These are phyloP conservation scores for Rhadinocentrus ornatus DNA, from an alignment of 2,797 vertebrate genomes.

Conservation along the genomic window DNA sequence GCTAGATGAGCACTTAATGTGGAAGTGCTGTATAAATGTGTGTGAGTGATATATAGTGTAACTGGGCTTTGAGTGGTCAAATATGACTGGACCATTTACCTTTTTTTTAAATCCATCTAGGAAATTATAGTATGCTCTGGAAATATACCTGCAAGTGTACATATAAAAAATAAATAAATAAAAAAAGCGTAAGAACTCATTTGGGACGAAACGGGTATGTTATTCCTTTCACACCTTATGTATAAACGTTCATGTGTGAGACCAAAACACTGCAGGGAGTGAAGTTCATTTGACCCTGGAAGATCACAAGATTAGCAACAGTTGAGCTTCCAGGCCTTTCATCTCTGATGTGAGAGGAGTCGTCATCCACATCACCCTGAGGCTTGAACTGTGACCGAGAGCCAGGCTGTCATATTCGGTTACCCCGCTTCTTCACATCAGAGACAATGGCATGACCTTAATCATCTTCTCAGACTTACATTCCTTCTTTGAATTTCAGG, in stretches of 20 bases:
- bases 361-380: conserved; percentile 29
- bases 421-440: conserved; percentile 35
- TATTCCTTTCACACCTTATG: background rate
- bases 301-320: conserved; percentile 38
- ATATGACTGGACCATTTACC: too few relatives aligned
- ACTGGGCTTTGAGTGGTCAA: too few relatives aligned
- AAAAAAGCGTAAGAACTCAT: background rate
- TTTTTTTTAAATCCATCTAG: too few relatives aligned
- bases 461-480: conserved; percentile 35
- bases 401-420: conserved; percentile 54
- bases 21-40: too few relatives aligned
- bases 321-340: conserved; percentile 34
- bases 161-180: background rate
- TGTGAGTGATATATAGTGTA: too few relatives aligned
- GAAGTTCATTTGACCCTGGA: conserved; percentile 24
- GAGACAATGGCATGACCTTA: conserved; percentile 36
- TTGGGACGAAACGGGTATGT: background rate
- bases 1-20: too few relatives aligned
- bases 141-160: background rate
- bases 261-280: conserved; percentile 15
- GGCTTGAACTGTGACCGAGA: conserved; percentile 38
- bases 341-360: conserved; percentile 32
- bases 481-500: background rate
- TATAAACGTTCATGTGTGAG: conserved; percentile 12
- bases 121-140: too few relatives aligned